phyloP scores from a whole-genome alignment of 2,888 invertebrate species.

The Melipona bicolor region DNA sequence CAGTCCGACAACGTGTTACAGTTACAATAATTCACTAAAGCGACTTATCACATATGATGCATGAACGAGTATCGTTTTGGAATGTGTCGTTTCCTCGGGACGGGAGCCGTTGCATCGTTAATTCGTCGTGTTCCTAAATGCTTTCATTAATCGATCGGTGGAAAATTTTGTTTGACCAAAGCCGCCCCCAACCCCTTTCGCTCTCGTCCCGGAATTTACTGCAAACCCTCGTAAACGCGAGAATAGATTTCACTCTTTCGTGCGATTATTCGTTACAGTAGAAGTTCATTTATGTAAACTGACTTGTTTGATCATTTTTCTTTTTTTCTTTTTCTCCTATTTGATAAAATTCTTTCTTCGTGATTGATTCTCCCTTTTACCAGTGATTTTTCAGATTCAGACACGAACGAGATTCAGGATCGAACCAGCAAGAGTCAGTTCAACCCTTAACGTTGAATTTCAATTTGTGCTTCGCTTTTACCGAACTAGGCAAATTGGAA shows the following conservation, averaged over 20 bases:
- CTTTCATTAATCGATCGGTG: no score
- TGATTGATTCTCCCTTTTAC: no score
- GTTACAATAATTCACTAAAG: neutral
- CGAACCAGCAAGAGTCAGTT: no score
- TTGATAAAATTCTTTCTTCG: no score
- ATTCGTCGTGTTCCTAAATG: neutral
- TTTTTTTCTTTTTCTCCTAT: neutral
- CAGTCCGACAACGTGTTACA: neutral
- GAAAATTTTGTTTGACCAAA: neutral
- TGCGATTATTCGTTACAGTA: neutral
- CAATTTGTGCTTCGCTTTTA: no score
- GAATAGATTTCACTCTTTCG: neutral
- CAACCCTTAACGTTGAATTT: no score
- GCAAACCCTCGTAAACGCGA: neutral
- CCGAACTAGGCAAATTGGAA: no score
- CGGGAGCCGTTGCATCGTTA: neutral
- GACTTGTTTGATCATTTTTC: neutral
- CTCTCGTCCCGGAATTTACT: neutral
- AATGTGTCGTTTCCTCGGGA: neutral
- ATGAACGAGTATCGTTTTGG: neutral
- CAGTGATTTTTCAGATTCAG: no score
- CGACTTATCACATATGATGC: constrained; percentile 13
- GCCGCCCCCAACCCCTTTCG: neutral
- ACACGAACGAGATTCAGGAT: no score
- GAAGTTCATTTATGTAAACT: no score